Conservation (phyloP, 1,140 invertebrate species). For the Elysia chlorotica region DNA sequence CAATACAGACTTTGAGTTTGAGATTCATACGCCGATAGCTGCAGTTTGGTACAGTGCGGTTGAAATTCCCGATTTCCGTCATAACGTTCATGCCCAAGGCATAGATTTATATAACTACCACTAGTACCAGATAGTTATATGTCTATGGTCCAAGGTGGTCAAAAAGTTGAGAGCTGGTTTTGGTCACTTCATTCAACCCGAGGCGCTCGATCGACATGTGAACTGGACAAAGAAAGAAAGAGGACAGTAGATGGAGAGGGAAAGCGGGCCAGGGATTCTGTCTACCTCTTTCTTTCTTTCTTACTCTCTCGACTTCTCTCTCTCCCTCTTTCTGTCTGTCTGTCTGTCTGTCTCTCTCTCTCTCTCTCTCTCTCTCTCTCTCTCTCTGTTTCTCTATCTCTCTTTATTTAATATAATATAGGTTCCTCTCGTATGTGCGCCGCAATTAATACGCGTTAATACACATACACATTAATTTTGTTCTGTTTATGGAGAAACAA, state of each 20-base stretch:
- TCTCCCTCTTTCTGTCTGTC: background rate
- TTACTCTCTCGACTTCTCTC: background rate
- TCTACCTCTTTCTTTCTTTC: slow-evolving; percentile 1
- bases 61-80: too few species aligned
- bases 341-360: background rate
- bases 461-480: background rate
- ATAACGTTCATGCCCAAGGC: too few species aligned
- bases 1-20: too few species aligned
- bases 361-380: slow-evolving; percentile 12
- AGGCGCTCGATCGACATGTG: background rate
- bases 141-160: background rate
- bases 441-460: background rate
- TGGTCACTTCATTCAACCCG: background rate
- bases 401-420: slow-evolving; percentile 12
- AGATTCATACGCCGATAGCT: too few species aligned
- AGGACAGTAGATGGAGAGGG: too few species aligned
- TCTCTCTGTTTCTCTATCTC: slow-evolving; percentile 7
- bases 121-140: background rate
- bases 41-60: too few species aligned
- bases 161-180: background rate
- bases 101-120: too few species aligned
- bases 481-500: slow-evolving; percentile 34
- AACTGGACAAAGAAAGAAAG: background rate
- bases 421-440: background rate
- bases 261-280: background rate